These are phyloP conservation scores for Eubucco bourcierii DNA, from an alignment of 2,113 vertebrate genomes.

Conservation along the genomic window DNA sequence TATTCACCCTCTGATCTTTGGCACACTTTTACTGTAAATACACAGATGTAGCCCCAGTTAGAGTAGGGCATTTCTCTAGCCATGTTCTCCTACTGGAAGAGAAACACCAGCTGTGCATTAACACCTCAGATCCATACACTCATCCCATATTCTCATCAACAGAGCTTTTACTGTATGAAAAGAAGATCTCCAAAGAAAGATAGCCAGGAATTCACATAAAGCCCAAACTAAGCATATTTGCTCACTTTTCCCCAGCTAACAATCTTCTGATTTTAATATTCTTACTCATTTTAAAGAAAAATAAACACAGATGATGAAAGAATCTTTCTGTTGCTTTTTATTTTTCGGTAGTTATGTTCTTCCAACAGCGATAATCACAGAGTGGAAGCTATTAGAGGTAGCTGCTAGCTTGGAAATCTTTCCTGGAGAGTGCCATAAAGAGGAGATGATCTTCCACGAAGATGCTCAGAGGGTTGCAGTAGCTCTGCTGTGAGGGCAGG, in stretches of 20 bases:
- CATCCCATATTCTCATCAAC: neutral
- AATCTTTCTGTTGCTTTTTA: neutral
- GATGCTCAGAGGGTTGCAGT: too few relatives aligned
- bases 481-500: too few relatives aligned
- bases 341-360: neutral
- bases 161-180: slow-evolving; percentile 1
- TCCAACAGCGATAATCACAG: neutral
- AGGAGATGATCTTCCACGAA: neutral
- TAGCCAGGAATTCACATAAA: neutral
- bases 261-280: slow-evolving; percentile 1
- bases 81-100: neutral
- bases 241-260: slow-evolving; percentile 6
- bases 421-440: neutral
- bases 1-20: neutral
- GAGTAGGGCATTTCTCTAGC: neutral
- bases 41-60: neutral
- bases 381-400: neutral
- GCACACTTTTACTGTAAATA: neutral
- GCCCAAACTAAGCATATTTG: neutral
- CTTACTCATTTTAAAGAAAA: slow-evolving; percentile 13
- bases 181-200: slow-evolving; percentile 23
- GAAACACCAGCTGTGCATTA: neutral
- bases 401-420: neutral
- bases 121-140: neutral
- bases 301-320: neutral